These are phyloP conservation scores for Acridotheres tristis DNA, from an alignment of 2,797 vertebrate species.

Conservation along the genomic window DNA sequence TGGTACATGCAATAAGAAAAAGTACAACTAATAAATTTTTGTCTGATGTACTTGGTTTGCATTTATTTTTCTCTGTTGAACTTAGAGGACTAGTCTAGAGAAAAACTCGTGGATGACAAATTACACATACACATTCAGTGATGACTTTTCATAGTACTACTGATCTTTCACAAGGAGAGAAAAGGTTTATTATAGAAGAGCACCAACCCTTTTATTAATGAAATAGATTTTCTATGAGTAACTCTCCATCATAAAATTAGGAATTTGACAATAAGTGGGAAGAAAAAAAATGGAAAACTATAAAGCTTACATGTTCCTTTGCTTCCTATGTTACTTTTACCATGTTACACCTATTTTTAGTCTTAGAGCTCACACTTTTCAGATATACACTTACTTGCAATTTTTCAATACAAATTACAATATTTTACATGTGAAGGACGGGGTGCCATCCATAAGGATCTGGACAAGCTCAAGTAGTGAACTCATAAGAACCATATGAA, in stretches of 20 bases:
- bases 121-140: neutral
- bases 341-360: neutral
- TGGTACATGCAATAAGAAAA: fast-evolving
- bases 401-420: neutral
- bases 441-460: neutral
- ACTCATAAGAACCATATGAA: neutral
- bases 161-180: neutral
- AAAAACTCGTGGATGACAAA: neutral
- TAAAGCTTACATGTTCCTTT: neutral
- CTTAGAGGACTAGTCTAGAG: neutral
- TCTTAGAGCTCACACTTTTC: neutral
- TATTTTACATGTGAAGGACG: neutral
- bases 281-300: neutral
- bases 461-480: neutral
- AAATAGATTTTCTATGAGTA: neutral
- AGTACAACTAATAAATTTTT: neutral
- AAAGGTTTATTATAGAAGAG: neutral
- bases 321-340: neutral
- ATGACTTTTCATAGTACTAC: neutral
- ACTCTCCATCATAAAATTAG: neutral
- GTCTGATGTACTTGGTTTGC: neutral
- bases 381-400: neutral
- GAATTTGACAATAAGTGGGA: neutral
- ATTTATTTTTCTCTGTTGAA: neutral
- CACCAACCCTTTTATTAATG: neutral